phyloP scores from a whole-genome alignment of 1,140 invertebrate genomes.

The Heliothis virescens region DNA sequence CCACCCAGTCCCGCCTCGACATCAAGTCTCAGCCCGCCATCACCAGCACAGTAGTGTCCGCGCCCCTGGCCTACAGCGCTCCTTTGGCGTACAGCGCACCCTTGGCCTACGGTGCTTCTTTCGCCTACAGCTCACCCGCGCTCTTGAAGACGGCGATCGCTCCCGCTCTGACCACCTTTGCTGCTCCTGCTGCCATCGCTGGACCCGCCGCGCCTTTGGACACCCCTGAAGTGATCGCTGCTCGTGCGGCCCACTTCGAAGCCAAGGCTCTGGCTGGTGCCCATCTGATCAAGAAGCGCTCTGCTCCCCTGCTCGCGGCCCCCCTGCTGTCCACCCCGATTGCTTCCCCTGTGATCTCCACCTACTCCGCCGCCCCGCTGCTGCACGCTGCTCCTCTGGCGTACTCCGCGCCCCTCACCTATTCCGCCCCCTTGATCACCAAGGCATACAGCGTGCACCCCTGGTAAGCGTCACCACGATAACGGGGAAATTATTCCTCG shows the following conservation, averaged over 20 bases:
- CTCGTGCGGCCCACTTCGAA: constrained; percentile 80
- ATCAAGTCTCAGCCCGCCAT: constrained; percentile 75
- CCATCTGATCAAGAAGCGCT: constrained; percentile 76
- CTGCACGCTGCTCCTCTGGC: constrained; percentile 60
- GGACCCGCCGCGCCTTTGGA: constrained; percentile 69
- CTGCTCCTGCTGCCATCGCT: constrained; percentile 60
- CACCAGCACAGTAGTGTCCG: constrained; percentile 60
- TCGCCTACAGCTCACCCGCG: constrained; percentile 29
- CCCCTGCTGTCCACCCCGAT: constrained; percentile 55
- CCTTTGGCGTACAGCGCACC: constrained; percentile 59
- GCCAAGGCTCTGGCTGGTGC: constrained; percentile 72
- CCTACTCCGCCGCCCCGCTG: constrained; percentile 64
- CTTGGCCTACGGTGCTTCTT: constrained; percentile 60
- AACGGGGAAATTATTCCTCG: constrained; percentile 61
- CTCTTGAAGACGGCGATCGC: constrained; percentile 51
- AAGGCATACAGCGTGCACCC: constrained; percentile 68
- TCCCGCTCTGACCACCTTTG: constrained; percentile 50
- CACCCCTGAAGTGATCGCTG: constrained; percentile 82
- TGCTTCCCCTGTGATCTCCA: constrained; percentile 62
- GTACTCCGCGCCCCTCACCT: constrained; percentile 65
- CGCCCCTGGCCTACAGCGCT: constrained; percentile 61
- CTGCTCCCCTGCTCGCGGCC: constrained; percentile 62
- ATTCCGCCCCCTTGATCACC: constrained; percentile 65
- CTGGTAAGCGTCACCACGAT: constrained; percentile 68
- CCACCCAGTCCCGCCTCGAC: constrained; percentile 72